Conservation (phyloP, 37 sponge, comb jelly and placozoan genomes). For the Spongilla lacustris region DNA sequence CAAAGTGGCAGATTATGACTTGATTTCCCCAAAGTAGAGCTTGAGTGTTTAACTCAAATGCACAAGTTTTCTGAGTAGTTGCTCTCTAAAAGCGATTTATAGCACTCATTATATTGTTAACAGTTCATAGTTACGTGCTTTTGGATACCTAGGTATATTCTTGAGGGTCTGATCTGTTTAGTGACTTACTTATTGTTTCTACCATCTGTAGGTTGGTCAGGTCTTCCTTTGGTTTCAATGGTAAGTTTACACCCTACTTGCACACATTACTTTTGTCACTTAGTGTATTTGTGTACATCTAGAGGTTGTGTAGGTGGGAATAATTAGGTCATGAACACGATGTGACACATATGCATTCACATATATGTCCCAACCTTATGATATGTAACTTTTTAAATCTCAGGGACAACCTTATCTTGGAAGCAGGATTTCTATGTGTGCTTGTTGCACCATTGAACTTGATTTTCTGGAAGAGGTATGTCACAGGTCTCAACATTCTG, state of each 20-base stretch:
- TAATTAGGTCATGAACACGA: not conserved
- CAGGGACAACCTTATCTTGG: slow-evolving; percentile 91
- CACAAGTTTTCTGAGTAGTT: not conserved
- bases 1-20: no score
- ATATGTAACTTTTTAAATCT: not conserved
- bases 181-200: no score
- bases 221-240: slow-evolving; percentile 98
- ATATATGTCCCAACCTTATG: no score
- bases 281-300: no score
- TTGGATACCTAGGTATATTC: no score
- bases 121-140: no score
- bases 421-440: slow-evolving; percentile 87
- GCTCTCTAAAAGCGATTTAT: not conserved
- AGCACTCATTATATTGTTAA: not conserved
- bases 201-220: slow-evolving; percentile 83
- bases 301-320: not conserved
- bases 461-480: slow-evolving; percentile 37
- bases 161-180: no score
- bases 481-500: not conserved
- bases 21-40: no score
- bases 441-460: slow-evolving; percentile 83
- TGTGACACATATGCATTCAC: no score
- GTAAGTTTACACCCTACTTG: slow-evolving; percentile 42
- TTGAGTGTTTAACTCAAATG: no score
- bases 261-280: no score